phyloP scores from a whole-genome alignment of 2,113 vertebrate species.

The Aegithalos caudatus region DNA sequence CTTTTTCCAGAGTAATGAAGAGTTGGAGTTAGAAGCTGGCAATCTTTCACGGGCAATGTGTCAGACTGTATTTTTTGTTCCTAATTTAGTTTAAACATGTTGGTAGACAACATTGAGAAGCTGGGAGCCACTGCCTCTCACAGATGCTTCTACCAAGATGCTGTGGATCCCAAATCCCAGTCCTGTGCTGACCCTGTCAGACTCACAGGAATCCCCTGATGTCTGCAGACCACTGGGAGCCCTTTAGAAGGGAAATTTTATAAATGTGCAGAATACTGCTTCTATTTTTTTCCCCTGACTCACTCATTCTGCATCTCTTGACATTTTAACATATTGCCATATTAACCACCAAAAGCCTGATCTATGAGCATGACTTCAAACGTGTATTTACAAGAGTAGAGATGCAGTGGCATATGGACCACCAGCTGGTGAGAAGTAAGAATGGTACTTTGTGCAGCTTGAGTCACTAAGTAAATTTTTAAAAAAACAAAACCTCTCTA shows the following conservation, averaged over 20 bases:
- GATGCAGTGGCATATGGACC: slow-evolving; percentile 8
- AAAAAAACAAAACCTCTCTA: not conserved
- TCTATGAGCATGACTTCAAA: slow-evolving; percentile 33
- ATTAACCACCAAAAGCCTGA: slow-evolving; percentile 53
- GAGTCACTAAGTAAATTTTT: slow-evolving; percentile 11
- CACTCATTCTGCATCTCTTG: slow-evolving; percentile 16
- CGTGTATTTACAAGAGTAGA: slow-evolving; percentile 32
- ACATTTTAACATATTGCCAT: slow-evolving; percentile 52
- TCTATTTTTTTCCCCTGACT: not conserved
- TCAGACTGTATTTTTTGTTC: slow-evolving; percentile 22
- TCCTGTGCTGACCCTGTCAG: not conserved
- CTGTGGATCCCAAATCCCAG: not conserved
- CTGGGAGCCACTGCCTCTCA: not conserved
- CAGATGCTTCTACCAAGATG: not conserved
- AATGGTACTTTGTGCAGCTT: slow-evolving; percentile 25
- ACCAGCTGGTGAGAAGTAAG: slow-evolving; percentile 44
- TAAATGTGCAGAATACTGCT: not conserved
- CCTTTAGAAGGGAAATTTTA: not conserved
- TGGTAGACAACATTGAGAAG: slow-evolving; percentile 9
- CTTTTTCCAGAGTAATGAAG: not conserved
- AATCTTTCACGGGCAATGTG: slow-evolving; percentile 21
- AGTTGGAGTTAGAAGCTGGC: slow-evolving; percentile 20
- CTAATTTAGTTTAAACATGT: slow-evolving; percentile 9
- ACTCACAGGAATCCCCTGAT: not conserved
- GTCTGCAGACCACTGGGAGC: not conserved